phyloP scores from a whole-genome alignment of 2,797 vertebrate genomes.

The Oryzias sinensis region DNA sequence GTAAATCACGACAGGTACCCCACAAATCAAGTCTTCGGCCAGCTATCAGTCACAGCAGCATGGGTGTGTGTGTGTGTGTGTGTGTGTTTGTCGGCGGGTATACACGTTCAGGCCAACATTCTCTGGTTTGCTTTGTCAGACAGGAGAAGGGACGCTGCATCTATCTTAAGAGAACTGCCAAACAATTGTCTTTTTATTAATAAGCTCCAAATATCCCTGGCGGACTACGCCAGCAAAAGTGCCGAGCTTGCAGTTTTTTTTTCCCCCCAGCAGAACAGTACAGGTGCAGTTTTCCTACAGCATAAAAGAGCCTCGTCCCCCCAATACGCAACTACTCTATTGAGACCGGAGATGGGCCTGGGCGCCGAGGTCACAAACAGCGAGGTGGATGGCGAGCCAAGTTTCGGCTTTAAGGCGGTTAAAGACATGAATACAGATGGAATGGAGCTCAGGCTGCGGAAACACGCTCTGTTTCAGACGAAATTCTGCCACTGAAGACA shows the following conservation, averaged over 20 bases:
- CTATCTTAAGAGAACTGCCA: slow-evolving; percentile 77
- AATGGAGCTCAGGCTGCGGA: too few species aligned
- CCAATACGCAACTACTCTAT: too few species aligned
- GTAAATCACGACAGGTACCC: slow-evolving; percentile 70
- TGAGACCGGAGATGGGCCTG: slow-evolving; percentile 30
- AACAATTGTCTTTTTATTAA: slow-evolving; percentile 80
- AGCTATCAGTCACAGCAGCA: slow-evolving; percentile 40
- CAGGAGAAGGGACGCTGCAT: slow-evolving; percentile 41
- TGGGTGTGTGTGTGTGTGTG: slow-evolving; percentile 22
- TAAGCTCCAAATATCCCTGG: slow-evolving; percentile 72
- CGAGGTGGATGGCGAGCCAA: too few species aligned
- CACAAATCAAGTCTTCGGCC: slow-evolving; percentile 64
- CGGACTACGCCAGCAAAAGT: slow-evolving; percentile 74
- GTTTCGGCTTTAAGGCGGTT: too few species aligned
- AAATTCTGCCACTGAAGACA: too few species aligned
- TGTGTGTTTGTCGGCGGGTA: slow-evolving; percentile 25
- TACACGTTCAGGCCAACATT: slow-evolving; percentile 62
- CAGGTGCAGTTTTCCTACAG: slow-evolving; percentile 69
- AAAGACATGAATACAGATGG: too few species aligned
- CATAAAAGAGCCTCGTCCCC: slow-evolving; percentile 52
- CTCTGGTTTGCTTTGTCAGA: slow-evolving; percentile 62
- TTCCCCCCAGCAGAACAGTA: slow-evolving; percentile 59
- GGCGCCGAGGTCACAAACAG: neutral
- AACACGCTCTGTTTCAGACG: too few species aligned
- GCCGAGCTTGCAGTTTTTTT: slow-evolving; percentile 63